Conservation (phyloP, 2,888 invertebrate genomes). For the Galerucella pusilla region DNA sequence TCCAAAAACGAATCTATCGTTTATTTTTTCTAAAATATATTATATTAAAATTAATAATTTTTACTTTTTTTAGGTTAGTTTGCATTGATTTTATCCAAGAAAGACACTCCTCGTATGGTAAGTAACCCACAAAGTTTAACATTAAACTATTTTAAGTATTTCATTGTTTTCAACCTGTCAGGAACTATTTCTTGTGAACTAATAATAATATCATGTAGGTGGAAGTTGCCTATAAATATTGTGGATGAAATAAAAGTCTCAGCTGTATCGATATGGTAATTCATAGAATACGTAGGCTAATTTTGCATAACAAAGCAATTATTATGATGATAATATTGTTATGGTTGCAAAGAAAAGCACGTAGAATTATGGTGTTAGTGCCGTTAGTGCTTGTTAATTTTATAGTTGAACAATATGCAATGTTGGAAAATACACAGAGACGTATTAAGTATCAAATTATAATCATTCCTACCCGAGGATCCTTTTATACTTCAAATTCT, state of each 20-base stretch:
- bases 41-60: too few relatives aligned
- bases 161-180: neutral
- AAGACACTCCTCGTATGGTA: too few relatives aligned
- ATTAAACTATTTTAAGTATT: neutral
- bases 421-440: neutral
- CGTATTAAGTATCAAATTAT: neutral
- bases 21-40: too few relatives aligned
- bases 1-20: too few relatives aligned
- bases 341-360: conserved; percentile 1
- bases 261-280: neutral
- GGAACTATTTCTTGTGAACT: too few relatives aligned
- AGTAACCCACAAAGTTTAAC: too few relatives aligned
- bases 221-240: conserved; percentile 1
- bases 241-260: neutral
- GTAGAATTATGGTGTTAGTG: conserved; percentile 1
- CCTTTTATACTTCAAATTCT: too few relatives aligned
- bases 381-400: neutral
- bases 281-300: conserved; percentile 6
- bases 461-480: too few relatives aligned
- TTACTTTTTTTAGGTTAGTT: too few relatives aligned
- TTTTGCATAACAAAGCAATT: conserved; percentile 14
- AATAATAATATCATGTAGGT: neutral
- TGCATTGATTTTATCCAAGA: too few relatives aligned
- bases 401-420: neutral
- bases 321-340: conserved; percentile 4